These are phyloP conservation scores for Epizoanthus scotinus DNA, from an alignment of 92 coral and sea anemone genomes.

Conservation along the genomic window DNA sequence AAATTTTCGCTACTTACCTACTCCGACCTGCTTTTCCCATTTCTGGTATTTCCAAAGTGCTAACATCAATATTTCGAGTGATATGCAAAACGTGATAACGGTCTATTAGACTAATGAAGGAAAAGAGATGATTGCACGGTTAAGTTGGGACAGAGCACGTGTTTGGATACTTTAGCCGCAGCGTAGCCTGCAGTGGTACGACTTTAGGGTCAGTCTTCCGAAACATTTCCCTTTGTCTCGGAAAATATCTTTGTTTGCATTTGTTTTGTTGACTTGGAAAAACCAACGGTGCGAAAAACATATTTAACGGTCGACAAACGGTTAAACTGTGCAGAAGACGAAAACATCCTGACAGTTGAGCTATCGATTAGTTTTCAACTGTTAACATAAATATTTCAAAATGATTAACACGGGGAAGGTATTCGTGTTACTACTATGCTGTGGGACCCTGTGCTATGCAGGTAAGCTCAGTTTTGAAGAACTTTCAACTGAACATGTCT, in stretches of 20 bases:
- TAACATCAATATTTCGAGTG: too few species aligned
- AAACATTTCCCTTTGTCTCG: neutral
- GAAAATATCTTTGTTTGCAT: neutral
- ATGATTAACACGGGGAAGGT: neutral
- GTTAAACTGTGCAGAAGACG: neutral
- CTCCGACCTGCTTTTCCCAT: too few species aligned
- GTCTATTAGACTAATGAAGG: too few species aligned
- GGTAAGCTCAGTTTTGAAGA: neutral
- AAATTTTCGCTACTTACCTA: too few species aligned
- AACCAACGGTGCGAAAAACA: conserved; percentile 13
- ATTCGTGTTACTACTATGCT: neutral
- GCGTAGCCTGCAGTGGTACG: neutral
- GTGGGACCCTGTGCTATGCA: neutral
- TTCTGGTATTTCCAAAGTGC: too few species aligned
- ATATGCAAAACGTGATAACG: too few species aligned
- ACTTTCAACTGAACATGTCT: neutral
- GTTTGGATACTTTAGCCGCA: too few species aligned
- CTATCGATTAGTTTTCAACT: neutral
- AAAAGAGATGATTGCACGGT: too few species aligned
- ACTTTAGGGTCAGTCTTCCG: conserved; percentile 14
- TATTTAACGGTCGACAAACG: conserved; percentile 12
- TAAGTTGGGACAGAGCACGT: too few species aligned
- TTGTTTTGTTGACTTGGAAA: neutral
- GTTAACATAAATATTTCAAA: neutral
- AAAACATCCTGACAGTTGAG: neutral